phyloP scores from a whole-genome alignment of 92 coral and sea anemone species.

The Siderastrea radians region DNA sequence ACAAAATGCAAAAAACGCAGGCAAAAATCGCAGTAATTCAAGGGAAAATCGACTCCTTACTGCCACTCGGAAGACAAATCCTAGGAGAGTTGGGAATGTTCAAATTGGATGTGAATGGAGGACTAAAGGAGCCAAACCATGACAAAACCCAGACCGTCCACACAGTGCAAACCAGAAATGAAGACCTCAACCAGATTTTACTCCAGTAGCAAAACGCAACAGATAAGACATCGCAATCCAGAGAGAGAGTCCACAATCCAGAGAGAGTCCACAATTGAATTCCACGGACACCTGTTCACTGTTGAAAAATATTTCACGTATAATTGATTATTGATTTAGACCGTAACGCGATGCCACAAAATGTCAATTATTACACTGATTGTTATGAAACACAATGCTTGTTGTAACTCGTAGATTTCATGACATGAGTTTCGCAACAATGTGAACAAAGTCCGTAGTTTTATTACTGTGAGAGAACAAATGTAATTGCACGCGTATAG shows the following conservation, averaged over 20 bases:
- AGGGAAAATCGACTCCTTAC: slow-evolving; percentile 72
- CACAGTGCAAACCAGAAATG: slow-evolving; percentile 25
- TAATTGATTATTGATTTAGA: no score
- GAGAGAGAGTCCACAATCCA: no score
- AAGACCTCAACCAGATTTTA: slow-evolving; percentile 17
- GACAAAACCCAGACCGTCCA: slow-evolving; percentile 11
- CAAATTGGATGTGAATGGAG: slow-evolving; percentile 57
- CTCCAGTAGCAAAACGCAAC: slow-evolving; percentile 40
- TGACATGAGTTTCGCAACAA: no score
- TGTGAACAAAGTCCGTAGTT: no score
- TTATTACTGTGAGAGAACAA: no score
- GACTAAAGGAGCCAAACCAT: slow-evolving; percentile 56
- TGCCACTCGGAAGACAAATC: slow-evolving; percentile 54
- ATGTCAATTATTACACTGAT: no score
- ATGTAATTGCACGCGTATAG: no score
- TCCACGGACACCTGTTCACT: slow-evolving; percentile 77
- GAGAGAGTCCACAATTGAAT: slow-evolving; percentile 56
- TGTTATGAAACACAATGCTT: no score
- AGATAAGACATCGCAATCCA: slow-evolving; percentile 43
- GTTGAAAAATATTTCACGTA: no score
- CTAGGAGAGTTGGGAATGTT: slow-evolving; percentile 69
- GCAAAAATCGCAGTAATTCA: slow-evolving; percentile 51
- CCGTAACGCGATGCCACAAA: no score
- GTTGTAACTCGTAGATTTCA: no score
- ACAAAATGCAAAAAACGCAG: slow-evolving; percentile 33